Evolutionary conservation across 2,888 invertebrate genomes (phyloP), one percentile per base, ranked within the genome.

Genomic region (Argyresthia albistria): DNA sequence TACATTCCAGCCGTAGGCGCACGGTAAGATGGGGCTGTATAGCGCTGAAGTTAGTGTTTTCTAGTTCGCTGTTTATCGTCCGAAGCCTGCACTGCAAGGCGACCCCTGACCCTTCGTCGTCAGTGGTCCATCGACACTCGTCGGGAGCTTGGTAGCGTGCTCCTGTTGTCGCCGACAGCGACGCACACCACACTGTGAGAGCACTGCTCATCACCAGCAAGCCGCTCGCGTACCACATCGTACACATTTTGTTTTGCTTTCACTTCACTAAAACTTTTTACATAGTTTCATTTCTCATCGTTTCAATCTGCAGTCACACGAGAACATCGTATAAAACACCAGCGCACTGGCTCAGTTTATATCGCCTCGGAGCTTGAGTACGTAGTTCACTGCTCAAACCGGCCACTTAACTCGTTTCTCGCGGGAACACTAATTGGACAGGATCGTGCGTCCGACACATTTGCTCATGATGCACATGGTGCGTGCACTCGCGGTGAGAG

Each of bases 21-120:
- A 93, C 93, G 50, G 95, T 95, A 63, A 94, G 92, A 71, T 94
- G 93, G 51, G 93, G 92, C 79, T 95, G 94, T 63, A 95, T 94
- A 58, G 93, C 93, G 84, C 93, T 93, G 77, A 94, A 93, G 73
- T 94, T 94, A 55, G 93, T 93, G 75, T 93, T 93, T 79, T 94
- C 93, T 70, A 93, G 80, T 83, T 94, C 93, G 78, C 93, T 93
- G 82, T 93, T 93, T 78, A 94, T 93, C 66, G 94, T 93, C 62
- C 93, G 89, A 59, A 94, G 78, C 59, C 92, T 88, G 70, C 94
- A 94, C 64, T 93, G 92, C 58, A 94, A 88, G 25, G 93, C 92
- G 50, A 93, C 93, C 65, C 89, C 89, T 59, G 90, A 89, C 64
- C 90, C 91, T 64, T 90, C 89, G 66, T 90, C 89, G 68, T 92